These are phyloP conservation scores for Hirtodrosophila alboralis DNA, from an alignment of 2,888 invertebrate genomes.

Conservation along the genomic window DNA sequence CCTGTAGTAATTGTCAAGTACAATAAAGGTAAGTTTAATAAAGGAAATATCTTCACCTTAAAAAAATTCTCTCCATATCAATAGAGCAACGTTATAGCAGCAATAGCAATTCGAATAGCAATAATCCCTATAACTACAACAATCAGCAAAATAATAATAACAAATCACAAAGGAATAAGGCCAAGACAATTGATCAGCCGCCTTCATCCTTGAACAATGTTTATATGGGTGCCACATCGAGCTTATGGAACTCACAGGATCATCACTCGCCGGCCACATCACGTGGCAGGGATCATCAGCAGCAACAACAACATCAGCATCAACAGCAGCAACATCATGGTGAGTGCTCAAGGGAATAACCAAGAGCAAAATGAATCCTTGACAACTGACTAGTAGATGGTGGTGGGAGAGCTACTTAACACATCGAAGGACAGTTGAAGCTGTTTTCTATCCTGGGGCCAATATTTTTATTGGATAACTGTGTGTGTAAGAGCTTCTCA, in stretches of 20 bases:
- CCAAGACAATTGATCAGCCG: slow-evolving; percentile 73
- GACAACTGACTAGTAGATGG: too few species aligned
- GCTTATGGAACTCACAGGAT: slow-evolving; percentile 83
- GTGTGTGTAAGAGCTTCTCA: slow-evolving; percentile 33
- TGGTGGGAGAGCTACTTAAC: slow-evolving; percentile 42
- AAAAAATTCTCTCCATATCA: not conserved
- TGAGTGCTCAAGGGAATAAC: slow-evolving; percentile 57
- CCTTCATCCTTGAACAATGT: slow-evolving; percentile 81
- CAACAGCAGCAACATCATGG: slow-evolving; percentile 64
- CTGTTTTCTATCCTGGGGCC: slow-evolving; percentile 42
- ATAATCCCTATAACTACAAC: slow-evolving; percentile 67
- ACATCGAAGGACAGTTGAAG: slow-evolving; percentile 41
- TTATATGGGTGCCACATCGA: slow-evolving; percentile 82
- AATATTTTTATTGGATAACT: slow-evolving; percentile 49
- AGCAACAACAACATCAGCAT: slow-evolving; percentile 68
- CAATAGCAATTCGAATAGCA: slow-evolving; percentile 77
- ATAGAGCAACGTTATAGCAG: slow-evolving; percentile 77
- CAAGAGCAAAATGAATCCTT: slow-evolving; percentile 7
- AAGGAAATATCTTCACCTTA: too few species aligned
- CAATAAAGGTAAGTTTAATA: slow-evolving; percentile 80
- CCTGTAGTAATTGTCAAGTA: slow-evolving; percentile 81
- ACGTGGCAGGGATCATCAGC: slow-evolving; percentile 73
- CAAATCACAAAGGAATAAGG: slow-evolving; percentile 80
- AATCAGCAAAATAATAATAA: slow-evolving; percentile 64
- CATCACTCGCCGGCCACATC: slow-evolving; percentile 57